Evolutionary conservation across 2,888 invertebrate genomes (phyloP).

Genomic region (Electrophaes corylata): DNA sequence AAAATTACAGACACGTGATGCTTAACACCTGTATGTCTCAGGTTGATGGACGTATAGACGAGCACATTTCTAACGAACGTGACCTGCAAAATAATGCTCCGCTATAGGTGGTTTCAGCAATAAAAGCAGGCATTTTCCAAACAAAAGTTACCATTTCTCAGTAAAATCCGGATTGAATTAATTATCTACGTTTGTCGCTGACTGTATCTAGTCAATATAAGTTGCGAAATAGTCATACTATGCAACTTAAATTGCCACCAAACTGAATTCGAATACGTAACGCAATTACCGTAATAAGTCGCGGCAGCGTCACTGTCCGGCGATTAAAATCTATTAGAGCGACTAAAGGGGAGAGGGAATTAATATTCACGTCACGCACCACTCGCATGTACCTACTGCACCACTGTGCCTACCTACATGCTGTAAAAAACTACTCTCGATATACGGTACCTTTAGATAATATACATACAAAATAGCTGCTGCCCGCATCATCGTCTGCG

Average conservation of each 20-base stretch:
- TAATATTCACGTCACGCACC: conserved; percentile 80
- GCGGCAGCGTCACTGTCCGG: conserved; percentile 54
- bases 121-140: no score
- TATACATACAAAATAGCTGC: no score
- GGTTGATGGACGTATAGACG: no score
- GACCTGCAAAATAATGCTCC: no score
- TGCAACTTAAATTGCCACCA: background rate
- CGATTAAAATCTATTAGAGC: conserved; percentile 81
- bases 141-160: no score
- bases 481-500: no score
- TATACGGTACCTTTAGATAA: background rate
- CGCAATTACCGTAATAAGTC: conserved; percentile 55
- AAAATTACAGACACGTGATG: no score
- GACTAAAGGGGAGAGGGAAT: conserved; percentile 65
- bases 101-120: no score
- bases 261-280: conserved; percentile 33
- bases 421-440: background rate
- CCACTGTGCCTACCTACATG: conserved; percentile 1
- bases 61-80: no score
- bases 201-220: background rate
- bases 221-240: background rate
- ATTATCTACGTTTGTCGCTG: no score
- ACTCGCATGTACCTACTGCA: conserved; percentile 45
- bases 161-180: no score
- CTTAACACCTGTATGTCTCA: no score